Evolutionary conservation across 2,113 vertebrate species (phyloP), one percentile per base, ranked within the genome.

Genomic region (Brachyistius frenatus): DNA sequence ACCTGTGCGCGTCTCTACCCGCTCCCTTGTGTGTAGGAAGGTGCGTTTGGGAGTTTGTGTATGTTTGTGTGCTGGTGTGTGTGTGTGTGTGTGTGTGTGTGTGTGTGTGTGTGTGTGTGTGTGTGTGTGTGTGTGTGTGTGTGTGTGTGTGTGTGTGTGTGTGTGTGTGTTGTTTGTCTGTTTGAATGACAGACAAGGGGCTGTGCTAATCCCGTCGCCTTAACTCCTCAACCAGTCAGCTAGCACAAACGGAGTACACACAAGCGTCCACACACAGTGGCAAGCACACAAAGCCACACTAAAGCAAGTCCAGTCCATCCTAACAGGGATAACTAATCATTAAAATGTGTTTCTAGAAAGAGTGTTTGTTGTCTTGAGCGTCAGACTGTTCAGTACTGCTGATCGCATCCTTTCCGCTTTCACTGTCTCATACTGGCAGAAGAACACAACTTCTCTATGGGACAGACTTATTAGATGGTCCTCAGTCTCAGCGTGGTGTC

Each of bases 251-350:
- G 3, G 10, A 23, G 11, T 37, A 80, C 61, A 79, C n/a, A 73
- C 44, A 44, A 50, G 44, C 4, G 14, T 23, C 36, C 62, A 80
- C 78, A 73, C 70, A 78, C 54, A 13, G 41, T 30, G 63, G 72
- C 54, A 73, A 46, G 83, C 44, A 44, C 80, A 73, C 55, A 69
- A 37, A 54, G 47, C 61, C 37, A 53, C 55, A 53, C 9, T 50
- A 68, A 72, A 50, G 16, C 35, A 67, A 54, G 75, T 76, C 78
- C 47, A 23, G 49, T 69, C 76, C 55, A 41, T 65, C 62, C 58
- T 2, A 66, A 54, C 15, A n/a, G 5, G 63, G 58, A 72, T 83
- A 76, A 85, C 86, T 71, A 83, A 71, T 88, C 69, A 71, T 85
- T 63, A 47, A 66, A 86, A 71, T 58, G 2, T 74, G 61, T 76